Percentiles rank a stretch among this genome's conserved stretches.
phyloP scores from a whole-genome alignment of 2,113 vertebrate species.

The Seriola dumerili region DNA sequence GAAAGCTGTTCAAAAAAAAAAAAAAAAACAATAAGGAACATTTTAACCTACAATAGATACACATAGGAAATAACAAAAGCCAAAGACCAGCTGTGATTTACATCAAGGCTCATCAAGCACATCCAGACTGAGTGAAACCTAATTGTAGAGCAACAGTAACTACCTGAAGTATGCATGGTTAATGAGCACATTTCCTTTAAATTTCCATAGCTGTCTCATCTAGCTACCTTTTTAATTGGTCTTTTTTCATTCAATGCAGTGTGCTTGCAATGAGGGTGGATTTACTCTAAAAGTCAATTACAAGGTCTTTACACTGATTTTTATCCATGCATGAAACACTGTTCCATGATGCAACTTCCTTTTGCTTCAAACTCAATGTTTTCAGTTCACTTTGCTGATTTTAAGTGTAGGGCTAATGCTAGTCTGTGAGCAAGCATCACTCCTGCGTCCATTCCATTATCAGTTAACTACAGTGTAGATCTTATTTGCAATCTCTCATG shows the following conservation, averaged over 20 bases:
- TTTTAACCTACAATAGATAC: background rate
- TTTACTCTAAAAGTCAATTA: background rate
- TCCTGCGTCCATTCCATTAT: background rate
- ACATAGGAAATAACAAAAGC: background rate
- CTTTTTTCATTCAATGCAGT: background rate
- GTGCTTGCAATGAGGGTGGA: background rate
- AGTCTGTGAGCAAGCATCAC: conserved; percentile 3
- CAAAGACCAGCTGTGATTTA: background rate
- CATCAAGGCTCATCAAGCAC: background rate
- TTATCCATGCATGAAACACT: background rate
- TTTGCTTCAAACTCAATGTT: conserved; percentile 12
- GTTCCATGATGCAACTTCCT: background rate
- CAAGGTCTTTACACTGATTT: background rate
- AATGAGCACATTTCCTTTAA: background rate
- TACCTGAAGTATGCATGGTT: background rate
- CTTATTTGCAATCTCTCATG: background rate
- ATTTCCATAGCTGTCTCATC: background rate
- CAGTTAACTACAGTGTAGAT: background rate
- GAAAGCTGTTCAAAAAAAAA: conserved; percentile 32
- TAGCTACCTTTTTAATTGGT: background rate
- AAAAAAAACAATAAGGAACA: background rate
- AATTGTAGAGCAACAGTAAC: background rate
- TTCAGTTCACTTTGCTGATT: background rate
- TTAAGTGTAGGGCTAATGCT: background rate
- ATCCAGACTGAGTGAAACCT: background rate